Conservation (phyloP, 2,797 vertebrate genomes). For the Holocentrus rufus region DNA sequence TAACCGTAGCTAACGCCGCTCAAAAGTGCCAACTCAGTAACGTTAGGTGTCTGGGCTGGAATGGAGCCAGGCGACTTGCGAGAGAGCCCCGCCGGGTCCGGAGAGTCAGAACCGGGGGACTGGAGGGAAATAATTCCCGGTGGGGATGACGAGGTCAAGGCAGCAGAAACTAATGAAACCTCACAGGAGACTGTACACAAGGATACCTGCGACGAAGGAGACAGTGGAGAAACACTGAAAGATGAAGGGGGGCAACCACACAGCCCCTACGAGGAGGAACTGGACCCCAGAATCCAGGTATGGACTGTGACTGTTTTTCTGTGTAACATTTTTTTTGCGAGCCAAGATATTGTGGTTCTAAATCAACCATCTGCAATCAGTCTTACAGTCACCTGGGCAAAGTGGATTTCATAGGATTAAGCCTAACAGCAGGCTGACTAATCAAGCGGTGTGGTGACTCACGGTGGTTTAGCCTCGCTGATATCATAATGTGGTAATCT, state of each 20-base stretch:
- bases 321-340: background rate
- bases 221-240: conserved; percentile 53
- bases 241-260: conserved; percentile 62
- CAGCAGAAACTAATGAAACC: conserved; percentile 46
- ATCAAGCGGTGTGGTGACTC: too few relatives aligned
- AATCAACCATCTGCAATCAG: background rate
- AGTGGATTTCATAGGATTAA: background rate
- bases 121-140: conserved; percentile 79
- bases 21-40: background rate
- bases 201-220: conserved; percentile 53
- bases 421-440: background rate
- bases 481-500: conserved; percentile 19
- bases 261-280: conserved; percentile 85
- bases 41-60: conserved; percentile 49
- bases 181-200: conserved; percentile 27
- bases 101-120: conserved; percentile 78
- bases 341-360: too few relatives aligned
- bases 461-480: background rate
- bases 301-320: background rate
- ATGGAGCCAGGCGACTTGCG: conserved; percentile 84
- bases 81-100: conserved; percentile 85
- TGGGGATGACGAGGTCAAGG: conserved; percentile 63
- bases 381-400: background rate
- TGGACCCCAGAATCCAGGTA: conserved; percentile 92
- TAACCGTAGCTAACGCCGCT: conserved; percentile 21